phyloP scores from a whole-genome alignment of 2,888 invertebrate species.

The Octonoba sinensis region DNA sequence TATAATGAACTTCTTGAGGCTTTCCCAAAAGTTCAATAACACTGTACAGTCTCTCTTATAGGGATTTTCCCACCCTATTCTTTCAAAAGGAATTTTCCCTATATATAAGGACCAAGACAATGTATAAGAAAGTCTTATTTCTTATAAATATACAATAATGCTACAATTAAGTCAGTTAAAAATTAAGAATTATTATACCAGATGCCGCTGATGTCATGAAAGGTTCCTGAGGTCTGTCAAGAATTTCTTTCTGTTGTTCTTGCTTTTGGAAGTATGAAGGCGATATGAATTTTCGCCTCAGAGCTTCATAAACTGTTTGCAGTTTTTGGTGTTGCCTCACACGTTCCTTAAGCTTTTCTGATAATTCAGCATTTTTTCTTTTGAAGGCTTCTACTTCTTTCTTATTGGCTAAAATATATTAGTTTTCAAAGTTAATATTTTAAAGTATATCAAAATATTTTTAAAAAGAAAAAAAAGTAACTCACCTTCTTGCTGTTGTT shows the following conservation, averaged over 20 bases:
- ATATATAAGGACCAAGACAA: too few relatives aligned
- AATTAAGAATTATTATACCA: constrained; percentile 31
- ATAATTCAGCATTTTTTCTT: constrained; percentile 49
- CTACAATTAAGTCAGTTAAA: not conserved
- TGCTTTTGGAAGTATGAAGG: constrained; percentile 55
- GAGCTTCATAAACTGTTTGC: constrained; percentile 53
- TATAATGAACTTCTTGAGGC: too few relatives aligned
- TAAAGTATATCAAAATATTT: not conserved
- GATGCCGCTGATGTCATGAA: constrained; percentile 54
- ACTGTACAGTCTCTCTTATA: too few relatives aligned
- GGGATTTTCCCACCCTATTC: too few relatives aligned
- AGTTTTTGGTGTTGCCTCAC: constrained; percentile 58
- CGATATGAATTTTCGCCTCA: constrained; percentile 58
- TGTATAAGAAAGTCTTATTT: too few relatives aligned
- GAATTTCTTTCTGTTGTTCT: constrained; percentile 23
- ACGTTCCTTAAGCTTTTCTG: constrained; percentile 59
- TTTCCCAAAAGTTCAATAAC: too few relatives aligned
- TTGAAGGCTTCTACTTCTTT: constrained; percentile 50
- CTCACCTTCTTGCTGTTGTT: constrained; percentile 6
- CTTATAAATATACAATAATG: too few relatives aligned
- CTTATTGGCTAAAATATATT: constrained; percentile 32
- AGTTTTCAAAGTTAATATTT: not conserved
- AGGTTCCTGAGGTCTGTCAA: constrained; percentile 32
- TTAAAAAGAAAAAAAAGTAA: not conserved
- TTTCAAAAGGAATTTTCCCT: too few relatives aligned